A percentile compares a stretch with the other conserved stretches of the same genome.
These are phyloP conservation scores for Erebia palarica DNA, from an alignment of 2,888 invertebrate species.

Conservation along the genomic window DNA sequence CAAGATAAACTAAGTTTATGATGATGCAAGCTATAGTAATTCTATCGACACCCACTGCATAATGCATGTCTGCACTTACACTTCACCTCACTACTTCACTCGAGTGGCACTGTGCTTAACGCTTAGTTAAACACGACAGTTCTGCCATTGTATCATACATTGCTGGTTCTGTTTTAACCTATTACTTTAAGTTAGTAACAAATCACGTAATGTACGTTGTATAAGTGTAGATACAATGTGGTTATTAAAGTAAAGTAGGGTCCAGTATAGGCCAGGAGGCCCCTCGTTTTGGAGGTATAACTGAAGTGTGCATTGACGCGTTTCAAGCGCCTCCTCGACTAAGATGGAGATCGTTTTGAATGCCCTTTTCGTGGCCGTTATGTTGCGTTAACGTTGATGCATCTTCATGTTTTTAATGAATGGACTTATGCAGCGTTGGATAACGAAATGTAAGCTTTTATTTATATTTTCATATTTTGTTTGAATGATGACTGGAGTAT, in stretches of 20 bases:
- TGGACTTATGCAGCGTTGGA: constrained; percentile 13
- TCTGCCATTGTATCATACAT: constrained; percentile 36
- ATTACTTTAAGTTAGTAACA: background rate
- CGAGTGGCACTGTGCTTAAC: constrained; percentile 41
- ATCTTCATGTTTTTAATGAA: constrained; percentile 27
- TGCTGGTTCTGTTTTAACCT: constrained; percentile 24
- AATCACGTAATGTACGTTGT: constrained; percentile 36
- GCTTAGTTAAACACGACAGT: constrained; percentile 49
- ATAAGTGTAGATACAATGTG: background rate
- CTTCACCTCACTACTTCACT: constrained; percentile 51
- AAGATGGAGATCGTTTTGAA: constrained; percentile 66
- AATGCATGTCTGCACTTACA: constrained; percentile 71
- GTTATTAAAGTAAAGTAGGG: constrained; percentile 5
- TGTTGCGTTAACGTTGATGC: constrained; percentile 25
- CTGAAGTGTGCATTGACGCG: constrained; percentile 72
- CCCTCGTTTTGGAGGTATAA: constrained; percentile 64
- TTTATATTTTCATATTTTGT: constrained; percentile 8
- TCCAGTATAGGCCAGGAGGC: constrained; percentile 51
- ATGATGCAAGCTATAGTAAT: constrained; percentile 57
- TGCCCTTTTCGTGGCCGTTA: constrained; percentile 55
- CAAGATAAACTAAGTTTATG: constrained; percentile 60
- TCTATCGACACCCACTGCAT: constrained; percentile 66
- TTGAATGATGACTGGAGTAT: background rate
- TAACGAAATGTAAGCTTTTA: constrained; percentile 7
- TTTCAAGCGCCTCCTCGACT: constrained; percentile 69